Evolutionary conservation across 1,140 invertebrate genomes (phyloP).

Genomic region (Micrasema longulum): DNA sequence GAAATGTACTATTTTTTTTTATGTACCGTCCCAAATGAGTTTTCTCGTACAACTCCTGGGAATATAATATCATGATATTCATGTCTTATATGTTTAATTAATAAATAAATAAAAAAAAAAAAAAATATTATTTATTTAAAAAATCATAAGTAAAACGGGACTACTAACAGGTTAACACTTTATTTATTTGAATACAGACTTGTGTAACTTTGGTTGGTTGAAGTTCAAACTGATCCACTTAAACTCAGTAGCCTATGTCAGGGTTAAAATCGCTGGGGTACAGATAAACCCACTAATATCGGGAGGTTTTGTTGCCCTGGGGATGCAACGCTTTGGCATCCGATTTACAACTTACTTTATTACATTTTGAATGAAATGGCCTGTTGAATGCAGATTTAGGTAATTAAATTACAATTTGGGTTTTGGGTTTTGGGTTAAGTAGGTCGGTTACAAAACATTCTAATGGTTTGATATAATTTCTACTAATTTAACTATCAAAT

Average conservation of each 20-base stretch:
- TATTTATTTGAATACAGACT: neutral
- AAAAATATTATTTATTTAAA: no score
- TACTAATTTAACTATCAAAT: no score
- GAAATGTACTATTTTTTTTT: no score
- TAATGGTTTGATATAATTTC: no score
- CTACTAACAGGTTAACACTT: no score
- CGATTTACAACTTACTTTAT: no score
- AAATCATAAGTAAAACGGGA: no score
- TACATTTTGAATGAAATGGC: neutral
- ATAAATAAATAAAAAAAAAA: no score
- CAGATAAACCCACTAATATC: neutral
- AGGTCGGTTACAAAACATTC: neutral
- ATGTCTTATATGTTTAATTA: no score
- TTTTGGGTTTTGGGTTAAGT: conserved; percentile 8
- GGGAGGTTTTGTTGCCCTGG: neutral
- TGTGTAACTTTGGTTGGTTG: neutral
- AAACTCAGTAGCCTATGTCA: neutral
- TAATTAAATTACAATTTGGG: neutral
- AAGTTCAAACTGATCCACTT: neutral
- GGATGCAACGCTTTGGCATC: neutral
- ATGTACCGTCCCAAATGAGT: no score
- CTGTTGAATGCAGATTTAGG: neutral
- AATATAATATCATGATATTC: no score
- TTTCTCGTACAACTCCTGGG: no score
- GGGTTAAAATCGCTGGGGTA: neutral